Evolutionary conservation across 1,140 invertebrate genomes (phyloP), one percentile per base, ranked within the genome.

Genomic region (Gryllus bimaculatus): DNA sequence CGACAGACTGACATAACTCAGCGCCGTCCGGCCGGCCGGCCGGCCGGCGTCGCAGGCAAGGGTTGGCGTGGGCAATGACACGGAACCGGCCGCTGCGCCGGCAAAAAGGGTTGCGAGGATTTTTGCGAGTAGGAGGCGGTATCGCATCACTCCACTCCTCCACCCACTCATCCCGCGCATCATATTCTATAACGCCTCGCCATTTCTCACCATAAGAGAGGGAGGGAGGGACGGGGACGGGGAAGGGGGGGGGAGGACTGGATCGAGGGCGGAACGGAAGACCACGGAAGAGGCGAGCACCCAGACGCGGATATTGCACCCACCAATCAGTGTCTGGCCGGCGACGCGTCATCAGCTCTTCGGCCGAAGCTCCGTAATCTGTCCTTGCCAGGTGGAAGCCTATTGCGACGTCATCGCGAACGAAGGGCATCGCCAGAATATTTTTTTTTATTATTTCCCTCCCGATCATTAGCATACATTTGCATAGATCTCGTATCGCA

Each of bases 391-490:
- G 54, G 54, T 66, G 54, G 54, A 66, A 18, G 18, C 18, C 54
- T 18, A 66, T 18, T 66, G 54, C 18, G 10, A 10, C 54, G 54
- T 18, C 54, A 66, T 18, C 54, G 54, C 54, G 54, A 18, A 13
- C 54, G 54, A 66, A 66, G 54, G 54, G 54, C 54, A 13, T 10
- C 54, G 54, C 10, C 7, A 66, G 10, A 66, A 10, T 66, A 10
- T 66, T 66, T 18, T 66, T 66, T 66, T 66, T 66, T 54, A 8
- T 54, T 54, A 8, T 3, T 66, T 66, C 18, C 54, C 54, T 66
- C 54, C 18, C 54, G 54, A 66, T 66, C 54, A 66, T 66, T 66
- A 66, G 54, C 54, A 66, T 66, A 66, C 54, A 66, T 66, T 66
- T 66, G 54, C 54, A 66, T 66, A 66, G 54, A 66, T 66, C 54